Percentiles rank a stretch among this genome's conserved stretches.
phyloP scores from a whole-genome alignment of 2,888 invertebrate genomes.

The Protophormia terraenovae region DNA sequence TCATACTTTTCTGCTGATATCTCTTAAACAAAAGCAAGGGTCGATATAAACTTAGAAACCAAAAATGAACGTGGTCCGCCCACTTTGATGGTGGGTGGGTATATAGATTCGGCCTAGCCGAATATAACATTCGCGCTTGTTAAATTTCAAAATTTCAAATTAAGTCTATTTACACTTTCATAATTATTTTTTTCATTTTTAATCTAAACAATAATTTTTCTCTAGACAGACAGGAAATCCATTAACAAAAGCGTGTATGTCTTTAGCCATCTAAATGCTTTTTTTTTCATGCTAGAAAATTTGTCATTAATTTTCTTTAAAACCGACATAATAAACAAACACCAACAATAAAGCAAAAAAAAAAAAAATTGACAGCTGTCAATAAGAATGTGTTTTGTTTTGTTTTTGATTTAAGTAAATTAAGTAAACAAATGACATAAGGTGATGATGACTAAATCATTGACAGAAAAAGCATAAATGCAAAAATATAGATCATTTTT shows the following conservation, averaged over 20 bases:
- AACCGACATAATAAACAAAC: background rate
- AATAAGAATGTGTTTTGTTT: constrained; percentile 25
- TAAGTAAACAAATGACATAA: constrained; percentile 43
- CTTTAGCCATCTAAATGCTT: background rate
- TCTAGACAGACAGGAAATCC: constrained; percentile 32
- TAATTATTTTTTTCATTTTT: background rate
- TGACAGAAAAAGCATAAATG: too few species aligned
- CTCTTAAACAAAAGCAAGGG: too few species aligned
- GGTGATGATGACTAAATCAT: background rate
- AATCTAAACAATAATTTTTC: background rate
- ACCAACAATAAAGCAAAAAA: background rate
- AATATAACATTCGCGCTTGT: background rate
- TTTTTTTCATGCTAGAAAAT: background rate
- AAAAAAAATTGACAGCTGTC: constrained; percentile 51
- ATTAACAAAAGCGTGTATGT: background rate
- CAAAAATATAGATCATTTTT: background rate
- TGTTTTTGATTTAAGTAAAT: background rate
- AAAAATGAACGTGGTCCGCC: too few species aligned
- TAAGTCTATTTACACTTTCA: background rate
- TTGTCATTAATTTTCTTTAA: background rate
- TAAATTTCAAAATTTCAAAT: background rate
- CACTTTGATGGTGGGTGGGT: too few species aligned
- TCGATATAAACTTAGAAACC: too few species aligned
- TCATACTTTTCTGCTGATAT: too few species aligned
- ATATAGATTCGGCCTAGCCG: too few species aligned